A percentile compares a stretch with the other conserved stretches of the same genome.
Conservation (phyloP, 2,113 vertebrate species). For the Blennius ocellaris region DNA sequence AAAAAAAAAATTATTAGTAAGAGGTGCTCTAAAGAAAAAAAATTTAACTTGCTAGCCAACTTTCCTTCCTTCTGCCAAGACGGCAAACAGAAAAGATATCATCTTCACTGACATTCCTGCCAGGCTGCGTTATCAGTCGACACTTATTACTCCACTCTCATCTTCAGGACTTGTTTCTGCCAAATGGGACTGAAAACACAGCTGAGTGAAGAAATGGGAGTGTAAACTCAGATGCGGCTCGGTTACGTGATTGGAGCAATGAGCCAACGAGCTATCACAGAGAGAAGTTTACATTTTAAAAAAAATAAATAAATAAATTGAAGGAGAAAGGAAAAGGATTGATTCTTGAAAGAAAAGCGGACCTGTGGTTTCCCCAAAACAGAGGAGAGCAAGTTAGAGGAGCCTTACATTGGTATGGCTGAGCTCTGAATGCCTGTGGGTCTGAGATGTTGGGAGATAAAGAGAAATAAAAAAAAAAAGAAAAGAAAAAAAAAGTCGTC, state of each 20-base stretch:
- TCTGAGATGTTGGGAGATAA: slow-evolving; percentile 58
- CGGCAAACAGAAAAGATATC: slow-evolving; percentile 53
- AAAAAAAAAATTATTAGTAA: slow-evolving; percentile 20
- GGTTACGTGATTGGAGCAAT: slow-evolving; percentile 48
- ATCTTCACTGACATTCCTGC: slow-evolving; percentile 69
- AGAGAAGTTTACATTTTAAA: no score
- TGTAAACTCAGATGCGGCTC: slow-evolving; percentile 31
- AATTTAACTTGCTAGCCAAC: slow-evolving; percentile 24
- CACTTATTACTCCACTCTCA: slow-evolving; percentile 48
- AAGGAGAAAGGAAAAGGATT: slow-evolving; percentile 9
- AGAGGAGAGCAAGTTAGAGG: slow-evolving; percentile 24
- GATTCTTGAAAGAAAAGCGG: slow-evolving; percentile 22
- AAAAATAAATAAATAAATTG: neutral
- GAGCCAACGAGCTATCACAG: slow-evolving; percentile 26
- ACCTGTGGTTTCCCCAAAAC: slow-evolving; percentile 21
- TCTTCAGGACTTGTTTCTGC: slow-evolving; percentile 51
- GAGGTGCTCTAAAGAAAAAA: slow-evolving; percentile 10
- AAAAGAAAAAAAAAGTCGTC: slow-evolving; percentile 7
- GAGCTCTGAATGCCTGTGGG: slow-evolving; percentile 48
- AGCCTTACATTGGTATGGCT: slow-evolving; percentile 53
- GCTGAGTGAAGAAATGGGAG: slow-evolving; percentile 11
- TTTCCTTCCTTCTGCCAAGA: slow-evolving; percentile 44
- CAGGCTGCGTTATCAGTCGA: slow-evolving; percentile 45
- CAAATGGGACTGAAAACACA: slow-evolving; percentile 45
- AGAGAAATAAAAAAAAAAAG: slow-evolving; percentile 29